Evolutionary conservation across 2,113 vertebrate species (phyloP).

Genomic region (Sisor rabdophorus): DNA sequence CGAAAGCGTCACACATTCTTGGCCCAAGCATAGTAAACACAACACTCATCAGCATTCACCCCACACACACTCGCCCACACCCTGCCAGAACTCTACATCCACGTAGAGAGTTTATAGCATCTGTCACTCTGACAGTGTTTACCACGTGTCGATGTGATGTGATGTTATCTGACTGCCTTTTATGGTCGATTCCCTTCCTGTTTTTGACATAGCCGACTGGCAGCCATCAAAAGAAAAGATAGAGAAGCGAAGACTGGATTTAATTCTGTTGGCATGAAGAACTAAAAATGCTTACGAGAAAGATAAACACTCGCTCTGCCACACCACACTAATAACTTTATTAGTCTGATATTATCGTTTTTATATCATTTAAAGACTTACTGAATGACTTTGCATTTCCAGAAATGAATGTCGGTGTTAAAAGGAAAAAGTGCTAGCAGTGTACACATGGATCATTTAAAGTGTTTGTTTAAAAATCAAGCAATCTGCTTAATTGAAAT

Average conservation of each 20-base stretch:
- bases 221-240: background rate
- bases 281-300: too few species aligned
- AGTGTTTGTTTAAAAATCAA: too few species aligned
- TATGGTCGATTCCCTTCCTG: constrained; percentile 15
- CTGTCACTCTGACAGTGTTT: constrained; percentile 14
- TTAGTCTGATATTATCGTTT: too few species aligned
- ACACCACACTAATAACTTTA: too few species aligned
- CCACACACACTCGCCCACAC: background rate
- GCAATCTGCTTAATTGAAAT: too few species aligned
- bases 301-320: too few species aligned
- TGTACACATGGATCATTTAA: too few species aligned
- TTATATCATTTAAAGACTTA: too few species aligned
- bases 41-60: background rate
- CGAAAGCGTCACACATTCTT: background rate
- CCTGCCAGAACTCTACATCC: background rate
- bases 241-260: background rate
- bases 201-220: background rate
- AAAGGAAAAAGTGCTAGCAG: too few species aligned
- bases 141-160: background rate
- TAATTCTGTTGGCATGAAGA: background rate
- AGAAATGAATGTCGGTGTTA: too few species aligned
- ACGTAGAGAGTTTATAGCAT: constrained; percentile 4
- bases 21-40: constrained; percentile 1
- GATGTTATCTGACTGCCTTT: constrained; percentile 3
- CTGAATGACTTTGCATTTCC: too few species aligned